Evolutionary conservation across 2,113 vertebrate species (phyloP).

Genomic region (Equus quagga): DNA sequence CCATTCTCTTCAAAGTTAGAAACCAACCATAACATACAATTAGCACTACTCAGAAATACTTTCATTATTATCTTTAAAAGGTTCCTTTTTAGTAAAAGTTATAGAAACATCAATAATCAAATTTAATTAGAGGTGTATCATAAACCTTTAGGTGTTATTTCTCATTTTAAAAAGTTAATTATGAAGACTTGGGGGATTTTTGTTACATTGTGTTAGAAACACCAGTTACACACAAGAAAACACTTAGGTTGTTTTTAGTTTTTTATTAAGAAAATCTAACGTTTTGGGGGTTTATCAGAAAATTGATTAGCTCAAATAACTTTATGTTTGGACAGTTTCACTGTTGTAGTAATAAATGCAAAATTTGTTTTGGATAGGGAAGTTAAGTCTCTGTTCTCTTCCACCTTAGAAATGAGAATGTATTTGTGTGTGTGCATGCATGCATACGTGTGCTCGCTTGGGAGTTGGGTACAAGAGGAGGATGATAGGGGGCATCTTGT

Average conservation of each 20-base stretch:
- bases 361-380: background rate
- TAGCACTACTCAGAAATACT: slow-evolving; percentile 44
- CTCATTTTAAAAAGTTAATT: background rate
- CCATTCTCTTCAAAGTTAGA: slow-evolving; percentile 52
- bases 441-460: background rate
- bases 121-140: background rate
- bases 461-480: background rate
- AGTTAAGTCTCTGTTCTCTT: background rate
- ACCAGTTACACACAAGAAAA: background rate
- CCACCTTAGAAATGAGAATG: background rate
- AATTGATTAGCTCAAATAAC: background rate
- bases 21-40: slow-evolving; percentile 24
- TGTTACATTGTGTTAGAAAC: background rate
- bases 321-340: background rate
- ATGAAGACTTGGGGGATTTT: background rate
- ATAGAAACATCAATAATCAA: slow-evolving; percentile 25
- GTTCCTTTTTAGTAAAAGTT: slow-evolving; percentile 43
- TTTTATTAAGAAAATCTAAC: background rate
- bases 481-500: background rate
- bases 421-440: background rate
- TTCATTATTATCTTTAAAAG: slow-evolving; percentile 61
- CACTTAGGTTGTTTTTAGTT: background rate
- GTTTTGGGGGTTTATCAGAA: background rate
- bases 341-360: background rate
- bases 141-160: background rate